phyloP scores from a whole-genome alignment of 2,113 vertebrate genomes.

The Tiliqua scincoides region DNA sequence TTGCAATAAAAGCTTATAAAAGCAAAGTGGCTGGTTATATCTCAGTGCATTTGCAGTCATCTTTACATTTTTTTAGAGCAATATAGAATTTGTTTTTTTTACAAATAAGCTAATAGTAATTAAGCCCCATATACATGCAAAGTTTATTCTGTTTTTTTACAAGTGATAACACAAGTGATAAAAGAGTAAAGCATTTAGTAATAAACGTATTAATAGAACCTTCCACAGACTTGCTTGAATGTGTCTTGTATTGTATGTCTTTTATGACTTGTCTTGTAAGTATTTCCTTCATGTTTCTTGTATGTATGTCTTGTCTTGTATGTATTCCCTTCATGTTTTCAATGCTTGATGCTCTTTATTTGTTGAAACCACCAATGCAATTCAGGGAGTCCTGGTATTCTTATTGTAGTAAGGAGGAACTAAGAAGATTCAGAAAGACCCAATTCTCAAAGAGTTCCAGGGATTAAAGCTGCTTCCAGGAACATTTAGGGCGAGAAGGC shows the following conservation, averaged over 20 bases:
- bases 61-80: slow-evolving; percentile 32
- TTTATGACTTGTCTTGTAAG: no score
- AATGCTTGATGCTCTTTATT: not conserved
- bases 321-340: not conserved
- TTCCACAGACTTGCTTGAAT: not conserved
- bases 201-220: not conserved
- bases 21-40: slow-evolving; percentile 45
- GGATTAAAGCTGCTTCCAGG: no score
- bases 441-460: not conserved
- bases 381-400: not conserved
- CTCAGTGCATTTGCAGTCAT: slow-evolving; percentile 33
- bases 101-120: slow-evolving; percentile 32
- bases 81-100: slow-evolving; percentile 36
- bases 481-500: no score
- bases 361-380: not conserved
- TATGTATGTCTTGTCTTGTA: not conserved
- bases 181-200: not conserved
- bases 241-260: no score
- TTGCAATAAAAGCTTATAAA: slow-evolving; percentile 60
- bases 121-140: slow-evolving; percentile 22
- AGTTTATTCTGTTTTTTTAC: slow-evolving; percentile 9
- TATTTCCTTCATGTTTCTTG: no score
- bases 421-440: not conserved
- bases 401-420: not conserved
- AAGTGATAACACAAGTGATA: not conserved